phyloP scores from a whole-genome alignment of 2,888 invertebrate species.

The Junonia oenone region DNA sequence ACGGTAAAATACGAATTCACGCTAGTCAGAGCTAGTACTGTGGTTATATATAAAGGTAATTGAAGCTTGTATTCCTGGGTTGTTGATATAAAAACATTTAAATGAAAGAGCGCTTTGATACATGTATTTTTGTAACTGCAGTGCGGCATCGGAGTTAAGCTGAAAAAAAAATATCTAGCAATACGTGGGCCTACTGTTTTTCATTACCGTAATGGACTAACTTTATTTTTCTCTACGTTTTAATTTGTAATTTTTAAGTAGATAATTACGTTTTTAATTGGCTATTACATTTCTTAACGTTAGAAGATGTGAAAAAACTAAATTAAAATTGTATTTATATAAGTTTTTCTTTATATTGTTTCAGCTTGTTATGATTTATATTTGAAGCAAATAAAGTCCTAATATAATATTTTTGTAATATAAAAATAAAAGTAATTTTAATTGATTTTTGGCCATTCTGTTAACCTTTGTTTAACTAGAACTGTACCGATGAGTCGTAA shows the following conservation, averaged over 20 bases:
- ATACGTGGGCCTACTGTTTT: conserved; percentile 65
- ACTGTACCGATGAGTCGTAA: too few relatives aligned
- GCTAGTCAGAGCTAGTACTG: conserved; percentile 17
- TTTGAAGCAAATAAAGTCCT: too few relatives aligned
- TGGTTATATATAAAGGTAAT: conserved; percentile 52
- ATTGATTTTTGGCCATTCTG: too few relatives aligned
- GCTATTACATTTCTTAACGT: not conserved
- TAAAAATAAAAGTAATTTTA: too few relatives aligned
- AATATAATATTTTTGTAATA: too few relatives aligned
- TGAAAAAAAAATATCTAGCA: conserved; percentile 34
- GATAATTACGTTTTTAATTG: conserved; percentile 1
- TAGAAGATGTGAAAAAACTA: not conserved
- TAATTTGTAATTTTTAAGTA: conserved; percentile 11
- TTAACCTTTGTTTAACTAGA: too few relatives aligned
- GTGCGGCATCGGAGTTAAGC: conserved; percentile 43
- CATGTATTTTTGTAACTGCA: conserved; percentile 70
- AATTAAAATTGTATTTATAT: too few relatives aligned
- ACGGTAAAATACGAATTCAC: not conserved
- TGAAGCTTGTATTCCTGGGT: conserved; percentile 55
- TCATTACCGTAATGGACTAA: conserved; percentile 64
- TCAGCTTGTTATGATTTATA: too few relatives aligned
- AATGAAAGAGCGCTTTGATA: conserved; percentile 70
- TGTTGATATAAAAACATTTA: conserved; percentile 50
- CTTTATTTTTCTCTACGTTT: conserved; percentile 51
- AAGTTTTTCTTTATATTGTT: not conserved